phyloP scores from a whole-genome alignment of 1,140 invertebrate species.

The Panulirus ornatus region DNA sequence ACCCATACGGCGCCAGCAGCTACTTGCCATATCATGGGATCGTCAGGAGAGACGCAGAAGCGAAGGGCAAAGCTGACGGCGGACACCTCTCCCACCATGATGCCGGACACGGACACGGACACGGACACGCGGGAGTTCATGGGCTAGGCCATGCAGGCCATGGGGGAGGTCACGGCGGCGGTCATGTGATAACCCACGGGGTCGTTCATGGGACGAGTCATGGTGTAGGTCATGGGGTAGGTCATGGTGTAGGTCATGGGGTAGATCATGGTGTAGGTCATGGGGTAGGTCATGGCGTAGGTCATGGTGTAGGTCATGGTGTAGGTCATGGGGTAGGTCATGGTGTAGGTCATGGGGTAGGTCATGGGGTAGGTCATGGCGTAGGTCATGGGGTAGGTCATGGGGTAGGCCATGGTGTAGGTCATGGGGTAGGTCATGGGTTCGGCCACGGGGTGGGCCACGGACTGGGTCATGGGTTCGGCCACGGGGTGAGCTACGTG shows the following conservation, averaged over 20 bases:
- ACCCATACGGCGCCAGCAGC: not conserved
- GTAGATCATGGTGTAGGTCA: not conserved
- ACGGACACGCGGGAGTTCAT: not conserved
- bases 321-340: not conserved
- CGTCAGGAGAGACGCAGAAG: not conserved
- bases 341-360: conserved; percentile 12
- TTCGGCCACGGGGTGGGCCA: not conserved
- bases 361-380: conserved; percentile 9
- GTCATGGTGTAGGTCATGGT: not conserved
- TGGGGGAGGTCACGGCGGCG: no score
- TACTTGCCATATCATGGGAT: not conserved
- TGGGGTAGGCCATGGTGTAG: not conserved
- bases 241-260: not conserved
- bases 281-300: not conserved
- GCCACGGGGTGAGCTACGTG: not conserved
- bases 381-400: conserved; percentile 14
- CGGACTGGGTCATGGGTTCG: not conserved
- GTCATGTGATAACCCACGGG: no score
- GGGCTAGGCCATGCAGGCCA: not conserved
- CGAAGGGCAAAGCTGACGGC: not conserved
- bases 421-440: not conserved
- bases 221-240: not conserved
- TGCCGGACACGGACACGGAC: not conserved
- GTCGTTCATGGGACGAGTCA: not conserved
- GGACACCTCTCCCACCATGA: not conserved